Percentiles rank a stretch among this genome's conserved stretches.
phyloP scores from a whole-genome alignment of 2,888 invertebrate species.

The Drosophila vallismaia region DNA sequence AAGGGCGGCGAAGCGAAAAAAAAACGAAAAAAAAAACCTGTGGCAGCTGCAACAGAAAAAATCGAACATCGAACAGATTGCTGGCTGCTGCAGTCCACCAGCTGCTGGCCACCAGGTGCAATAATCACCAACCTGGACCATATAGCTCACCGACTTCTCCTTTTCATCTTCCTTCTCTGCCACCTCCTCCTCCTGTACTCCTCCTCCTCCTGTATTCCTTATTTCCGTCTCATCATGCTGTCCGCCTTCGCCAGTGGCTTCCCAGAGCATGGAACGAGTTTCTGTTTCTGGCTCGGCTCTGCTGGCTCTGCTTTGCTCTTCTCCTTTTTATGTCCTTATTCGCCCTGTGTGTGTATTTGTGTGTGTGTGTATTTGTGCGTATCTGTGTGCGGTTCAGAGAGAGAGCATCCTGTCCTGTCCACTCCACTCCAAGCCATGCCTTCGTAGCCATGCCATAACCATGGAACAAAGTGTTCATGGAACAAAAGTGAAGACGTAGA shows the following conservation, averaged over 20 bases:
- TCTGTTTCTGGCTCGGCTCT: too few species aligned
- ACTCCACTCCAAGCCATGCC: constrained; percentile 3
- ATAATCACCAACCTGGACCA: constrained; percentile 52
- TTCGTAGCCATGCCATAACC: neutral
- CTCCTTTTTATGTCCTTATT: constrained; percentile 75
- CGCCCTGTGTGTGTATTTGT: constrained; percentile 38
- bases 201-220: constrained; percentile 10
- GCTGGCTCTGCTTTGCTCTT: constrained; percentile 40
- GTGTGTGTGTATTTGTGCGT: constrained; percentile 9
- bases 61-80: neutral
- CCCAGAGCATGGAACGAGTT: constrained; percentile 60
- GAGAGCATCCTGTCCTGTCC: constrained; percentile 40
- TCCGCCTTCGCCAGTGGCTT: neutral
- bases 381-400: constrained; percentile 13
- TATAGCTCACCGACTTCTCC: neutral
- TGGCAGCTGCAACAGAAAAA: constrained; percentile 10
- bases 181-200: neutral
- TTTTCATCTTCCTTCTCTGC: neutral
- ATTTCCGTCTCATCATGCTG: neutral
- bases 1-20: constrained; percentile 15
- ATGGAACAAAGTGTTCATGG: neutral
- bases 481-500: constrained; percentile 41
- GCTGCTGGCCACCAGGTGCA: constrained; percentile 67
- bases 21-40: constrained; percentile 39
- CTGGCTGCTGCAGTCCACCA: constrained; percentile 33